phyloP scores from a whole-genome alignment of 2,888 invertebrate species.

The Pyralis farinalis region DNA sequence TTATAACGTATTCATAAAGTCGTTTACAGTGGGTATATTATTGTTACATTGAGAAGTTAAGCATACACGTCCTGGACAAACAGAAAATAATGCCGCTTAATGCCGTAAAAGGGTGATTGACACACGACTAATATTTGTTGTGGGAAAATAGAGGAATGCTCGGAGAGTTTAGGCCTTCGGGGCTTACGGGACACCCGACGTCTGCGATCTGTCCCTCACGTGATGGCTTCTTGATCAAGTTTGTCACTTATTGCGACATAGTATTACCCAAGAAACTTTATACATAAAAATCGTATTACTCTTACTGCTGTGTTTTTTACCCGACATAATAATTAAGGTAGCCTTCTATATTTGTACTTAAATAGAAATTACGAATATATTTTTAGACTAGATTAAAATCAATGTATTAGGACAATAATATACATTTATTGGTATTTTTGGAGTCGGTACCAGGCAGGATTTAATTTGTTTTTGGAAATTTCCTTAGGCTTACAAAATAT shows the following conservation, averaged over 20 bases:
- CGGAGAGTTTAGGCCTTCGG: conserved; percentile 1
- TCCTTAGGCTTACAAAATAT: too few relatives aligned
- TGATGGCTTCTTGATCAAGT: not conserved
- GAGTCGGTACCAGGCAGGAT: too few relatives aligned
- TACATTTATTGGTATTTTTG: too few relatives aligned
- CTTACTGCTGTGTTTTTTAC: too few relatives aligned
- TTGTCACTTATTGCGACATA: not conserved
- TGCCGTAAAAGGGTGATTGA: conserved; percentile 15
- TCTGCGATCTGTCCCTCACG: not conserved
- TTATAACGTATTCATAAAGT: not conserved
- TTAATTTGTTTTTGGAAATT: too few relatives aligned
- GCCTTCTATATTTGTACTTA: too few relatives aligned
- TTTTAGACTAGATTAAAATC: too few relatives aligned
- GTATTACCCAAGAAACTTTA: too few relatives aligned
- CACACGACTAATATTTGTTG: conserved; percentile 16
- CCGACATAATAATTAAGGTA: too few relatives aligned
- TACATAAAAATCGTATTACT: too few relatives aligned
- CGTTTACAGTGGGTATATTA: not conserved
- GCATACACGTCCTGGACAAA: conserved; percentile 1
- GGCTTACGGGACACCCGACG: not conserved
- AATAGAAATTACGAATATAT: too few relatives aligned
- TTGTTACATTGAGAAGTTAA: conserved; percentile 3
- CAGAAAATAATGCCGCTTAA: conserved; percentile 4
- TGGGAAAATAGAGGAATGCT: conserved; percentile 4
- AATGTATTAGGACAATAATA: too few relatives aligned